Evolutionary conservation across 2,797 vertebrate species (phyloP), one percentile per base, ranked within the genome.

Genomic region (Chelon auratus): DNA sequence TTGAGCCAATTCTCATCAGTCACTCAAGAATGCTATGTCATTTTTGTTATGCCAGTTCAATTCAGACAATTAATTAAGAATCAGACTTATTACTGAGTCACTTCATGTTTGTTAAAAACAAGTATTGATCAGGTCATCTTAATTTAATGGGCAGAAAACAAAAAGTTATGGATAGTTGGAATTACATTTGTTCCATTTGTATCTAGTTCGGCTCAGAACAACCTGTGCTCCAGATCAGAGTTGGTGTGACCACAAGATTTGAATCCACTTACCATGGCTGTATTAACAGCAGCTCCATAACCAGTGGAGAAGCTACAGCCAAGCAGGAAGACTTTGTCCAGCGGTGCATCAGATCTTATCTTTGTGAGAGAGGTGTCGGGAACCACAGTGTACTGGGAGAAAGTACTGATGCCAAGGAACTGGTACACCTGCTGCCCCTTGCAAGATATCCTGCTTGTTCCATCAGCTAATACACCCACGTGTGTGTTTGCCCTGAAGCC

Each of bases 381-480:
- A 60, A 98, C 97, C 68, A 99, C 97, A 0, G 97, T 98, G 78
- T 96, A 98, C 87, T 98, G 96, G 0, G 95, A 97, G 89, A 99
- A 98, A 1, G 97, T 96, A 85, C 96, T 96, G 68, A 96, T 95
- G 2, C 97, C 97, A 84, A 97, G 95, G 90, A 96, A 99, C 87
- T 99, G 97, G 77, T 94, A 96, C 77, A 98, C 15, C 73, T 94
- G 93, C 82, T 97, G 96, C 37, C 96, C 96, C 77, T 94, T 96
- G 86, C 93, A 97, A 57, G 95, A 84, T 40, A 92, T 86, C 59
- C 91, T 83, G 84, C 91, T 91, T 1, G 86, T 87, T 15, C 83
- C 82, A 47, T 90, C 89, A 2, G 88, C 82, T 68, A 92, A 40
- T 1, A 89, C 68, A 11, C 89, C 87, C 2, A 3, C 0, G 65